phyloP scores from a whole-genome alignment of 2,797 vertebrate species.

The Phaenicophaeus curvirostris region DNA sequence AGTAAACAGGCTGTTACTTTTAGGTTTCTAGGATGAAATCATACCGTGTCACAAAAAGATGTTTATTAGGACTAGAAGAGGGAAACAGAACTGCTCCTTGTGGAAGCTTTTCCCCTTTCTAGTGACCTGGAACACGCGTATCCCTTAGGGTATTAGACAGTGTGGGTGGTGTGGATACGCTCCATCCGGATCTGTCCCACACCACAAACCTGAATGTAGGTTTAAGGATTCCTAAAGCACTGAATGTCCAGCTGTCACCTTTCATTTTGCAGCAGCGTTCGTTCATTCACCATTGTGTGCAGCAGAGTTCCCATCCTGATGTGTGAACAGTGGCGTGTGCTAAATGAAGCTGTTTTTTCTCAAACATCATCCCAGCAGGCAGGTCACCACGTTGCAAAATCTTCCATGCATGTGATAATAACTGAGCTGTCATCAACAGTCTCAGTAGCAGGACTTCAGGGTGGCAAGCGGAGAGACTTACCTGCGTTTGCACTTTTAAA shows the following conservation, averaged over 20 bases:
- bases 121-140: neutral
- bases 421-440: neutral
- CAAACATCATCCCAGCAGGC: neutral
- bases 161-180: neutral
- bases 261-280: neutral
- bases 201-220: neutral
- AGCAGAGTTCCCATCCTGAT: neutral
- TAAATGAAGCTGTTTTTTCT: neutral
- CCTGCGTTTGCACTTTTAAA: neutral
- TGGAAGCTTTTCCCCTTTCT: neutral
- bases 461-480: neutral
- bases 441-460: neutral
- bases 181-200: neutral
- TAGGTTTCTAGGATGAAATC: slow-evolving; percentile 4
- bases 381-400: neutral
- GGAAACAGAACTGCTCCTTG: neutral
- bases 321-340: neutral
- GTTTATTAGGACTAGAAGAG: neutral
- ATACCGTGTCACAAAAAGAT: neutral
- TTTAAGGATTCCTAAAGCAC: neutral
- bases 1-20: slow-evolving; percentile 5
- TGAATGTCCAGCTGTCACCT: neutral
- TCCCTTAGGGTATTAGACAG: neutral
- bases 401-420: neutral
- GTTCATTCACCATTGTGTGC: neutral